Evolutionary conservation across 2,113 vertebrate species (phyloP).

Genomic region (Platichthys stellatus): DNA sequence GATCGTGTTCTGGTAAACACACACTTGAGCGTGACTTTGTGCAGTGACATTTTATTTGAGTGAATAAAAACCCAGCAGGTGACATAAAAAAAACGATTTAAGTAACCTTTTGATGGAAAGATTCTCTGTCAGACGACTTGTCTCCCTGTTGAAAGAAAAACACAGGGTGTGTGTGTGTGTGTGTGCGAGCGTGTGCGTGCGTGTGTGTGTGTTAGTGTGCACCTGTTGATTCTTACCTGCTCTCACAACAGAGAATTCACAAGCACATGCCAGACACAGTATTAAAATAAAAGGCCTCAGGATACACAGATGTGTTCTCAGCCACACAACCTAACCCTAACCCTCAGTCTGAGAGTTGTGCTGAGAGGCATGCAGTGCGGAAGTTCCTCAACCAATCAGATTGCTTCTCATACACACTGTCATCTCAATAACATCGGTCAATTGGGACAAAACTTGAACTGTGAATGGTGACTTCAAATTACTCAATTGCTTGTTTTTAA

Average conservation of each 20-base stretch:
- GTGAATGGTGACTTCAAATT: background rate
- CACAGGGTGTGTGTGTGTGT: conserved; percentile 18
- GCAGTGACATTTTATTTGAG: conserved; percentile 28
- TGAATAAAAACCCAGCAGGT: conserved; percentile 20
- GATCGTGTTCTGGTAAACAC: background rate
- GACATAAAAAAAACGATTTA: conserved; percentile 25
- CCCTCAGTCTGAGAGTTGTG: background rate
- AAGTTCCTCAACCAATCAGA: background rate
- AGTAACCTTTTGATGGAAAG: conserved; percentile 79
- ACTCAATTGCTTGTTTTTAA: too few relatives aligned
- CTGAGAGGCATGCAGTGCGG: background rate
- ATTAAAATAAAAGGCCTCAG: background rate
- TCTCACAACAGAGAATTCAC: background rate
- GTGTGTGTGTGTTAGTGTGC: background rate
- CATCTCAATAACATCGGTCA: too few relatives aligned
- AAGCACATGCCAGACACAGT: background rate
- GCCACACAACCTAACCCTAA: too few relatives aligned
- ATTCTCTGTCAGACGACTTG: conserved; percentile 67
- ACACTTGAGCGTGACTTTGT: conserved; percentile 17
- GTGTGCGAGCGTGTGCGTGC: conserved; percentile 7
- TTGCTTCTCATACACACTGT: background rate
- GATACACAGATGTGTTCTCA: background rate
- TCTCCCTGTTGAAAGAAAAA: conserved; percentile 75
- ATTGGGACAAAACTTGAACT: too few relatives aligned
- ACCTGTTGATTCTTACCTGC: background rate